These are phyloP conservation scores for Lepilemur septentrionalis DNA, from an alignment of 2,797 vertebrate species.

Conservation along the genomic window DNA sequence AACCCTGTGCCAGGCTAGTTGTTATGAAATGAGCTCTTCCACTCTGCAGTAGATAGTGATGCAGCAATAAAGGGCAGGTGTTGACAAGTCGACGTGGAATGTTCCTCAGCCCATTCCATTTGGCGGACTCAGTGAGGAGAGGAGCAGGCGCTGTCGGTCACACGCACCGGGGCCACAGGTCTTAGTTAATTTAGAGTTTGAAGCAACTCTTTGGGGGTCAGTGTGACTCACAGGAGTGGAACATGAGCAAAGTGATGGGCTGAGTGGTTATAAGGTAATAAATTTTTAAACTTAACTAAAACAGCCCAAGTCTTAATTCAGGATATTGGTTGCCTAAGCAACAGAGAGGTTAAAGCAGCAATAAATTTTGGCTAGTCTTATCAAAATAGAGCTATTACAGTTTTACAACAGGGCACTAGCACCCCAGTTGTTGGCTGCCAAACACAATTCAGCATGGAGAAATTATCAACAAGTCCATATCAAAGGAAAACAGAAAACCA, in stretches of 20 bases:
- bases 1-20: neutral
- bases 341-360: constrained; percentile 24
- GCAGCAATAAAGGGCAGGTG: neutral
- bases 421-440: neutral
- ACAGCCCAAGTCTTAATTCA: constrained; percentile 14
- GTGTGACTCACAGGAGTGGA: neutral
- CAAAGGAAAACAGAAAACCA: constrained; percentile 26
- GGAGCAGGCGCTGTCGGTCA: neutral
- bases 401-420: neutral
- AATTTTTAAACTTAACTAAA: constrained; percentile 36
- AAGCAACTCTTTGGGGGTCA: neutral
- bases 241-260: neutral
- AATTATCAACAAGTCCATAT: neutral
- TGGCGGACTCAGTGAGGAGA: fast-evolving
- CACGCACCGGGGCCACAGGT: neutral
- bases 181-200: neutral
- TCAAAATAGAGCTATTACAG: neutral
- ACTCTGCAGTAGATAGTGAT: no score
- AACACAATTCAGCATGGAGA: neutral
- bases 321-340: constrained; percentile 60
- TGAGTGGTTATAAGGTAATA: neutral
- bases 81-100: fast-evolving
- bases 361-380: constrained; percentile 30
- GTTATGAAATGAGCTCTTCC: neutral
- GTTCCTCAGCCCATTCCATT: fast-evolving